Evolutionary conservation across 2,797 vertebrate genomes (phyloP).

Genomic region (Platyrinchus mystaceus): DNA sequence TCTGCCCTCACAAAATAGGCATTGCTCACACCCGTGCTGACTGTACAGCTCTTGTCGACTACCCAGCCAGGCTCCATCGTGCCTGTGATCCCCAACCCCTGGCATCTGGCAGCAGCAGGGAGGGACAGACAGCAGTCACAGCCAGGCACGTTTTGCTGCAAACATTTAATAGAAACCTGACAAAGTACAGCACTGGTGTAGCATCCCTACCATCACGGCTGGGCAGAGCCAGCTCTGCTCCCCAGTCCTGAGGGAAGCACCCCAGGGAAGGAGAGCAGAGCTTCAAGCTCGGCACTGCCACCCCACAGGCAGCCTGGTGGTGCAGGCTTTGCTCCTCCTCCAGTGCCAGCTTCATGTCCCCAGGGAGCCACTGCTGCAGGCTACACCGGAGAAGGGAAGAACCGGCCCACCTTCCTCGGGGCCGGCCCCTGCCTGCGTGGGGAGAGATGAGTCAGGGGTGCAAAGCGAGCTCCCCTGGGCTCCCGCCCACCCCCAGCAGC

Average conservation of each 20-base stretch:
- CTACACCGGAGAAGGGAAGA: slow-evolving; percentile 52
- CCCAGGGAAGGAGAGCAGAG: neutral
- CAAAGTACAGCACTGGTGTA: neutral
- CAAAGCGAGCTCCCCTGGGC: neutral
- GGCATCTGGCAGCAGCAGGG: neutral
- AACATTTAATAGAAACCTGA: neutral
- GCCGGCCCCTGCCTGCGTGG: neutral
- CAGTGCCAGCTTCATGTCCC: neutral
- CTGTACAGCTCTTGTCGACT: neutral
- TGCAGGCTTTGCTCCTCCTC: neutral
- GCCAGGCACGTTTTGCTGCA: neutral
- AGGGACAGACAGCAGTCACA: neutral
- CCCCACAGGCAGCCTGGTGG: neutral
- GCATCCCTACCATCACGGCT: neutral
- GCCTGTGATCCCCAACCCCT: neutral
- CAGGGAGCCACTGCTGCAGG: neutral
- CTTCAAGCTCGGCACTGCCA: neutral
- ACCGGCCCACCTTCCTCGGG: neutral
- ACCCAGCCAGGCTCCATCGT: neutral
- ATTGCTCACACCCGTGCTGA: neutral
- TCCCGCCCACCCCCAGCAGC: neutral
- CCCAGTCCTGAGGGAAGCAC: neutral
- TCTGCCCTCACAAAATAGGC: neutral
- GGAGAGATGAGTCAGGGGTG: slow-evolving; percentile 32
- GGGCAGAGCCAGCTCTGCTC: neutral